Base-by-base conservation (phyloP, 1,140 invertebrate species). In the Psilanteris sp. region DNA sequence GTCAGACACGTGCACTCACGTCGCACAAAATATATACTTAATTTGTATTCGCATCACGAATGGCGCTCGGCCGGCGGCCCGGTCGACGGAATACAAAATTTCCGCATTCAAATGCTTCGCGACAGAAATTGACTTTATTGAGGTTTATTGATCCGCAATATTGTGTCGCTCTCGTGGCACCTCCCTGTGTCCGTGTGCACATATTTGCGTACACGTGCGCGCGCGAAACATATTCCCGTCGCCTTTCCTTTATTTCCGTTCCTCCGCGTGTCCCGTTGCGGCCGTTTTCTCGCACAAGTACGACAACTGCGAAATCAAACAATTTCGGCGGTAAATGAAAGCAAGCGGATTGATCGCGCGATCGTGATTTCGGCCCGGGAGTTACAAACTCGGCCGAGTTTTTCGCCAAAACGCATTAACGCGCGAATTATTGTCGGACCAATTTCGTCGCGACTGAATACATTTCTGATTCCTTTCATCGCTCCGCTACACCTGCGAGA, bases 41-140 rank as follows among this genome's bases (percentile, higher is more conserved):
- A 87, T 88, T 79, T 84, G 83, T 86, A 87, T 87, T 87, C 87
- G 80, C 62, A 70, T 62, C 84, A 86, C 84, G 87, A 80, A 72
- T 77, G 77, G 71, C 79, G 82, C 79, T 79, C 82, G 78, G 79
- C 73, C 84, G 77, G 64, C 79, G 74, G 79, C 79, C 79, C 79
- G 80, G 70, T 75, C 81, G 61, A 32, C 68, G 68, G 86, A 88
- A 87, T 87, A 87, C 86, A 87, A 88, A 88, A 87, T 88, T 86
- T 82, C 76, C 79, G 84, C 81, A 88, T 88, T 88, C 87, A 87
- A 85, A 88, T 88, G 86, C 79, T 81, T 73, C 73, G 78, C 84
- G 85, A 88, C 86, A 86, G 86, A 88, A 88, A 88, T 88, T 88
- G 86, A 88, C 87, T 88, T 87, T 88, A 88, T 88, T 88, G 86